A percentile compares a stretch with the other conserved stretches of the same genome.
These are phyloP conservation scores for Anser cygnoides DNA, from an alignment of 2,113 vertebrate genomes.

Conservation along the genomic window DNA sequence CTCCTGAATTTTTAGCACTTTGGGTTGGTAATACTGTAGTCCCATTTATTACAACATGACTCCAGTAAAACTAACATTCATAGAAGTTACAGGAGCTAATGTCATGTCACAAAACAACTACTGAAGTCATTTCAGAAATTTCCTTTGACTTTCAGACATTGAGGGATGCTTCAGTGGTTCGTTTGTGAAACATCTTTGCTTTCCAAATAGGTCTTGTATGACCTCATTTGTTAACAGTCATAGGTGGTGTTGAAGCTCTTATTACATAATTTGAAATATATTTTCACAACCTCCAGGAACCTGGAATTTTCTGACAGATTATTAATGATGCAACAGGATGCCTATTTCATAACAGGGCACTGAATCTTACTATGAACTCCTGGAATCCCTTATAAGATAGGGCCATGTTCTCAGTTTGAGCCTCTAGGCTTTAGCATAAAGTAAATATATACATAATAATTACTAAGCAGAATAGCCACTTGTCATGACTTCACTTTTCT, in stretches of 20 bases:
- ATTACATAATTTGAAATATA: background rate
- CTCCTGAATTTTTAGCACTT: background rate
- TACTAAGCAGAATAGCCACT: background rate
- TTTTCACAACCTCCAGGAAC: slow-evolving; percentile 27
- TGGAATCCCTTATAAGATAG: background rate
- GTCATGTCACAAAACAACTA: background rate
- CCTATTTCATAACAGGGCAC: background rate
- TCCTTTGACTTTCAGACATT: slow-evolving; percentile 13
- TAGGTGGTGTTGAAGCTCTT: background rate
- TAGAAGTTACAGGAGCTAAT: background rate
- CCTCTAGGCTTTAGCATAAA: background rate
- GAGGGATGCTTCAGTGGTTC: background rate
- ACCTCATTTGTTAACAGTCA: slow-evolving; percentile 26
- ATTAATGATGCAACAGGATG: background rate
- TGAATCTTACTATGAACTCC: background rate
- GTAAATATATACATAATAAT: background rate
- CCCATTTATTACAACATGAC: background rate
- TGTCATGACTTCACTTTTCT: background rate
- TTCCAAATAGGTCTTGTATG: slow-evolving; percentile 17
- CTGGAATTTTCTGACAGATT: slow-evolving; percentile 44
- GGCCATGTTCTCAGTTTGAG: background rate
- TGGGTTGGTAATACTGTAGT: background rate
- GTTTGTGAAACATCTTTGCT: slow-evolving; percentile 31
- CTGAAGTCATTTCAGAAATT: slow-evolving; percentile 24
- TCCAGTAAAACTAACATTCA: background rate